Conservation (phyloP, 2,113 vertebrate species). For the Podarcis cretensis region DNA sequence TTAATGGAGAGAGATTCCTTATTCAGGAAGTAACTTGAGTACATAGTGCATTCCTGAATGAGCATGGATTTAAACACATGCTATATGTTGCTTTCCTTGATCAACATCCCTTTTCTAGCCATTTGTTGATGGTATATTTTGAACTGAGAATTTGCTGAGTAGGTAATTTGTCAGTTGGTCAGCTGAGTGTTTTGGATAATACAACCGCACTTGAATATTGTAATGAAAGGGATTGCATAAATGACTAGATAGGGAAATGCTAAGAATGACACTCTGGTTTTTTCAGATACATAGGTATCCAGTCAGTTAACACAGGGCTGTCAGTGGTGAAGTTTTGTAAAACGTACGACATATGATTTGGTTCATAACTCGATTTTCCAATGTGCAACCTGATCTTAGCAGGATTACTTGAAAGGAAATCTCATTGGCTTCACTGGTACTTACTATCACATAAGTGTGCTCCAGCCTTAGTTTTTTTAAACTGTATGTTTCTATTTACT, state of each 20-base stretch:
- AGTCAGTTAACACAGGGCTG: not conserved
- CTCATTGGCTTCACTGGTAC: not conserved
- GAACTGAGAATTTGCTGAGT: conserved; percentile 28
- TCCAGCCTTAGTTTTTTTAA: not conserved
- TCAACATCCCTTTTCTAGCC: not conserved
- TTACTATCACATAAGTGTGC: not conserved
- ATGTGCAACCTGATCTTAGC: not conserved
- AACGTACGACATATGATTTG: not conserved
- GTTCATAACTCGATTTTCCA: not conserved
- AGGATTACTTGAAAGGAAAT: not conserved
- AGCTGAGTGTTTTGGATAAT: not conserved
- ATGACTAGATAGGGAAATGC: not conserved
- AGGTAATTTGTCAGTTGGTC: not conserved
- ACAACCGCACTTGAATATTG: not conserved
- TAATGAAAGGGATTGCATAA: not conserved
- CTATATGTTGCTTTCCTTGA: not conserved
- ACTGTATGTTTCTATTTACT: not conserved
- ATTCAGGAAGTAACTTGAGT: conserved; percentile 13
- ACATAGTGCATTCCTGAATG: not conserved
- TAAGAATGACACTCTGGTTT: fast-evolving
- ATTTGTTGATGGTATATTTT: not conserved
- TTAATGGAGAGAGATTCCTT: not conserved
- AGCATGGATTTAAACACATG: conserved; percentile 21
- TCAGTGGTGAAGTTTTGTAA: not conserved
- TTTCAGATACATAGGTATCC: not conserved